Conservation (phyloP, 2,888 invertebrate genomes). For the Acrobasis consociella region DNA sequence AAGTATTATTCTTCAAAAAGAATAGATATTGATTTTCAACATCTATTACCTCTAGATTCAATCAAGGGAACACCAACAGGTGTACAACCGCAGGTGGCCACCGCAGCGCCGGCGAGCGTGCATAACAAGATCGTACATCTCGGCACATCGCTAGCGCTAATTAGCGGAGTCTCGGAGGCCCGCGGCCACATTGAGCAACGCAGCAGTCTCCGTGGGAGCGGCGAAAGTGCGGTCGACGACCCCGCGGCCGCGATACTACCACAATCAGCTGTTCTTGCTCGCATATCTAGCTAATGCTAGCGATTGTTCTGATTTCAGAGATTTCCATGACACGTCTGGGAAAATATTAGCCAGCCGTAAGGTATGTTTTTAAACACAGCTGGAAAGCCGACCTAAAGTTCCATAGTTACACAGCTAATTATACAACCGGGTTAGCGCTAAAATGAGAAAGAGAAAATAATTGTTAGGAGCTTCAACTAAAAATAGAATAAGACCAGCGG, state of each 20-base stretch:
- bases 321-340: conserved; percentile 26
- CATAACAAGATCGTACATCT: conserved; percentile 29
- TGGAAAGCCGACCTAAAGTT: no score
- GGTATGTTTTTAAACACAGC: no score
- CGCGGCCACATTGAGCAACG: conserved; percentile 62
- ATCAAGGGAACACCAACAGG: conserved; percentile 8
- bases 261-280: conserved; percentile 77
- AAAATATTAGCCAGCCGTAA: conserved; percentile 1
- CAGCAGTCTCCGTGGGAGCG: conserved; percentile 68
- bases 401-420: no score
- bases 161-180: conserved; percentile 56
- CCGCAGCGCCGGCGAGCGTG: conserved; percentile 15
- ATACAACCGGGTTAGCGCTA: no score
- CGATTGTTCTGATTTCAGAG: conserved; percentile 40
- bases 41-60: background rate
- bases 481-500: no score
- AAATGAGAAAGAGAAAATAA: no score
- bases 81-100: conserved; percentile 18
- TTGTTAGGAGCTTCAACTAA: no score
- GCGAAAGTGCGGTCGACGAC: conserved; percentile 79
- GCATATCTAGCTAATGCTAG: conserved; percentile 39
- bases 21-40: background rate
- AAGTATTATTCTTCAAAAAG: background rate
- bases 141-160: conserved; percentile 27
- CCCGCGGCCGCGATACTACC: conserved; percentile 61